phyloP scores from a whole-genome alignment of 64 coral and sea anemone species.

The Porites australiensis region DNA sequence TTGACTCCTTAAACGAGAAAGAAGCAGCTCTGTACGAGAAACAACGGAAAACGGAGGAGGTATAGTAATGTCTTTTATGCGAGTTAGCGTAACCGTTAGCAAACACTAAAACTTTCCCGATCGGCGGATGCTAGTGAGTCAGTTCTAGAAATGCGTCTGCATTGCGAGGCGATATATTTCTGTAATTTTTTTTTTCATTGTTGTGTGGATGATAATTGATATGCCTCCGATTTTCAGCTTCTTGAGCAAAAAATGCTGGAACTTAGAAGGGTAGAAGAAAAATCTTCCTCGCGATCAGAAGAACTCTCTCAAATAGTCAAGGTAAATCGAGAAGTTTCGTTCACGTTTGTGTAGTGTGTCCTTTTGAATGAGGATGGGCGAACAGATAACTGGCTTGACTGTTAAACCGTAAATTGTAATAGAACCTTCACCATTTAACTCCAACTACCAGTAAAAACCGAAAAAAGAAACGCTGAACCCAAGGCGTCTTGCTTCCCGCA shows the following conservation, averaged over 20 bases:
- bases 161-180: too few relatives aligned
- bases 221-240: slow-evolving; percentile 36
- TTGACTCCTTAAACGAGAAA: slow-evolving; percentile 73
- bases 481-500: background rate
- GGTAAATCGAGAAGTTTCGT: slow-evolving; percentile 40
- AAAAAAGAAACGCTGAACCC: background rate
- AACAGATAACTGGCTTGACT: background rate
- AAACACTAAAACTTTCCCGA: too few relatives aligned
- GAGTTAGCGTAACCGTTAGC: too few relatives aligned
- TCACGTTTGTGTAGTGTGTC: background rate
- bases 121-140: too few relatives aligned
- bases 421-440: too few relatives aligned
- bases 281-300: slow-evolving; percentile 63
- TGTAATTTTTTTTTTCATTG: too few relatives aligned
- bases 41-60: slow-evolving; percentile 70
- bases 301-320: slow-evolving; percentile 86
- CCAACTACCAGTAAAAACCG: too few relatives aligned
- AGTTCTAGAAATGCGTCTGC: too few relatives aligned
- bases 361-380: background rate
- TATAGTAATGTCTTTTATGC: background rate
- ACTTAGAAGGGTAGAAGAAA: slow-evolving; percentile 74
- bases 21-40: slow-evolving; percentile 44
- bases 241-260: slow-evolving; percentile 86
- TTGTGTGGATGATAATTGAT: background rate
- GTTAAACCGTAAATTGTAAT: too few relatives aligned